Evolutionary conservation across 2,113 vertebrate species (phyloP).

Genomic region (Sorex araneus): DNA sequence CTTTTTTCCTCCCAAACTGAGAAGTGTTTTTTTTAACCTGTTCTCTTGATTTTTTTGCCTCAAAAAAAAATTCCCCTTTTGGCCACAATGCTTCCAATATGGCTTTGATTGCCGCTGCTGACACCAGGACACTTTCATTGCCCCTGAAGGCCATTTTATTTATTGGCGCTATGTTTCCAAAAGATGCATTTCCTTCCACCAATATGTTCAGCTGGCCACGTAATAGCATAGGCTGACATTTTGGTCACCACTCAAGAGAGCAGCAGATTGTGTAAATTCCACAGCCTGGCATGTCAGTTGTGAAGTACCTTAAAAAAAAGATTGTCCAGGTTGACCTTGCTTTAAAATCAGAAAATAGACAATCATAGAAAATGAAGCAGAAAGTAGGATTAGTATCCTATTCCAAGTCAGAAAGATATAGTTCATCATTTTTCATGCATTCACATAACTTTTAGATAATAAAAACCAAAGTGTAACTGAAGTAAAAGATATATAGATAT

Average conservation of each 20-base stretch:
- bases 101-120: conserved; percentile 48
- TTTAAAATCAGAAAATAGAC: conserved; percentile 49
- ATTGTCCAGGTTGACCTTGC: conserved; percentile 45
- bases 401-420: conserved; percentile 29
- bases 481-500: conserved; percentile 11
- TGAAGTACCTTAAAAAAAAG: conserved; percentile 59
- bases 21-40: background rate
- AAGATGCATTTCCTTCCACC: conserved; percentile 62
- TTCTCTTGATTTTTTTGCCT: background rate
- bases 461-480: conserved; percentile 39
- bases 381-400: background rate
- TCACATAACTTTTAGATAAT: background rate
- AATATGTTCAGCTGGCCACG: conserved; percentile 66
- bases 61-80: conserved; percentile 4
- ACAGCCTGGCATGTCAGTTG: conserved; percentile 40
- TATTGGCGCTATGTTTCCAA: conserved; percentile 73
- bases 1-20: background rate
- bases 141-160: conserved; percentile 71
- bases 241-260: conserved; percentile 72
- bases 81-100: conserved; percentile 28
- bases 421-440: background rate
- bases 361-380: background rate
- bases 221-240: conserved; percentile 75
- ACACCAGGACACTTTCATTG: conserved; percentile 66
- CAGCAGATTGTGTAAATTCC: conserved; percentile 74